Conservation (phyloP, 2,797 vertebrate species). For the Taenioides sp. region DNA sequence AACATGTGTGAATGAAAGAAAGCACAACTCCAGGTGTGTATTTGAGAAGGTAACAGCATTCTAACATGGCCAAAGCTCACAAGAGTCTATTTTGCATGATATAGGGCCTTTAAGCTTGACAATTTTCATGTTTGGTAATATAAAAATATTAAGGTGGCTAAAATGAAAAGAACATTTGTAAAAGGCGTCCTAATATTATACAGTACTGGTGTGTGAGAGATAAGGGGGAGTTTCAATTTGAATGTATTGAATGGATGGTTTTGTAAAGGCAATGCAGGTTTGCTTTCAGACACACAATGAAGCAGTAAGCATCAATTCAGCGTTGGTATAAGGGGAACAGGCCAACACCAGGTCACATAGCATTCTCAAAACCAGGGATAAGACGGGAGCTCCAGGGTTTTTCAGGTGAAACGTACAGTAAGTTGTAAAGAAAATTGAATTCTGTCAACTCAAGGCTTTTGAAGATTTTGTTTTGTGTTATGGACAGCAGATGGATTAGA, state of each 20-base stretch:
- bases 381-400: background rate
- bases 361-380: slow-evolving; percentile 15
- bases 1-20: no score
- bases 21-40: no score
- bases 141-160: slow-evolving; percentile 51
- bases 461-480: no score
- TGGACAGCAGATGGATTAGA: no score
- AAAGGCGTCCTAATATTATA: slow-evolving; percentile 50
- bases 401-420: background rate
- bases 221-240: slow-evolving; percentile 58
- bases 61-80: no score
- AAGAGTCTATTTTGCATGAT: no score
- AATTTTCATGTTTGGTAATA: slow-evolving; percentile 42
- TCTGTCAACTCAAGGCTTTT: no score
- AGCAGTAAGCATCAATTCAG: slow-evolving; percentile 34
- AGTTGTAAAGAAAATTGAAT: background rate
- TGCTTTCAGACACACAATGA: slow-evolving; percentile 48
- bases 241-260: slow-evolving; percentile 38
- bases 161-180: slow-evolving; percentile 44
- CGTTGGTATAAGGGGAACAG: slow-evolving; percentile 23
- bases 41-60: no score
- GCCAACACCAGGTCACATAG: slow-evolving; percentile 27
- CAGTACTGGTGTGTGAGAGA: slow-evolving; percentile 41
- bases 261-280: slow-evolving; percentile 24
- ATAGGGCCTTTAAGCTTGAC: slow-evolving; percentile 35